These are phyloP conservation scores for Tychaedon coryphoeus DNA, from an alignment of 2,113 vertebrate species.

Conservation along the genomic window DNA sequence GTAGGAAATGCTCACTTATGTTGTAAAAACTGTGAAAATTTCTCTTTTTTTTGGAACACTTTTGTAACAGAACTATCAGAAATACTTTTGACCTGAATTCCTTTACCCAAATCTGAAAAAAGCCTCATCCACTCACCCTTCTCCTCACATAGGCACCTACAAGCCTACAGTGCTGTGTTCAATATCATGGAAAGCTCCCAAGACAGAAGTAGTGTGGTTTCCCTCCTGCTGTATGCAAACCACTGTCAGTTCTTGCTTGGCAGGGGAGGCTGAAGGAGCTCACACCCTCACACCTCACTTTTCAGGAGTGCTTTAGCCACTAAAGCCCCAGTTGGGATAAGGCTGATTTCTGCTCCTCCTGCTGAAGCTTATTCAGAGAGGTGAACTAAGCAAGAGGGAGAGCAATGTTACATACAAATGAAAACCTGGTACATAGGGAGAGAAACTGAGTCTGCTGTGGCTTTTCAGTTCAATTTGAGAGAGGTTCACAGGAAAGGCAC, in stretches of 20 bases:
- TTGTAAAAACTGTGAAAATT: background rate
- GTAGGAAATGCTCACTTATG: background rate
- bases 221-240: background rate
- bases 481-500: background rate
- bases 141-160: background rate
- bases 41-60: background rate
- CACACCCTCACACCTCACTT: background rate
- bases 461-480: background rate
- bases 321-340: background rate
- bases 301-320: background rate
- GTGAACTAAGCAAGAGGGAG: background rate
- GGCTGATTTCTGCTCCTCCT: background rate
- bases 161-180: background rate
- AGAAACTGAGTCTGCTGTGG: background rate
- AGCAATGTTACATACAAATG: background rate
- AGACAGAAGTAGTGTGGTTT: accelerated
- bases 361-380: background rate
- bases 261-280: background rate
- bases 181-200: background rate
- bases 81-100: background rate
- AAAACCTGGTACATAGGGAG: background rate
- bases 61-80: background rate
- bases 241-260: accelerated
- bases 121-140: background rate
- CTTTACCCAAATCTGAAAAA: background rate